phyloP scores from a whole-genome alignment of 2,888 invertebrate species.

The Vesta saturnalis region DNA sequence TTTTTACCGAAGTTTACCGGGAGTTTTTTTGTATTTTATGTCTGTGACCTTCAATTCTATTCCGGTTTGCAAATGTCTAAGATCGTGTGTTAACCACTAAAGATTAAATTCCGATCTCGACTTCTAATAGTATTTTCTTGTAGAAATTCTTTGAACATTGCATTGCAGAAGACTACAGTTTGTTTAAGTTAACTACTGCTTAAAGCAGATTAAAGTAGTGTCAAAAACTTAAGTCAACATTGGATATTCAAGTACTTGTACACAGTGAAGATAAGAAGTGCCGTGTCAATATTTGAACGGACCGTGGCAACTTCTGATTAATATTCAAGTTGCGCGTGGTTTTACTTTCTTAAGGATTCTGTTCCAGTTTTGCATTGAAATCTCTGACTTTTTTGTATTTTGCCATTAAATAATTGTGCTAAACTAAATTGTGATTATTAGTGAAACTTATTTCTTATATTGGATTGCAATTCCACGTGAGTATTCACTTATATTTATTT shows the following conservation, averaged over 20 bases:
- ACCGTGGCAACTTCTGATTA: conserved; percentile 41
- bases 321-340: conserved; percentile 29
- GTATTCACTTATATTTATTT: conserved; percentile 11
- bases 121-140: conserved; percentile 30
- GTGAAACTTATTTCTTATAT: conserved; percentile 27
- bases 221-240: conserved; percentile 48
- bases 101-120: conserved; percentile 33
- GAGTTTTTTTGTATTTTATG: conserved; percentile 35
- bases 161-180: conserved; percentile 23
- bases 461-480: conserved; percentile 32
- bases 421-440: conserved; percentile 16
- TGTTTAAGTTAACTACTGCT: conserved; percentile 34
- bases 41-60: conserved; percentile 39
- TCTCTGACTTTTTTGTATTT: conserved; percentile 23
- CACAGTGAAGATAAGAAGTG: conserved; percentile 49
- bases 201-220: conserved; percentile 41
- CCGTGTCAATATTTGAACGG: conserved; percentile 52
- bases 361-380: conserved; percentile 29
- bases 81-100: conserved; percentile 39
- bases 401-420: conserved; percentile 11
- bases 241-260: conserved; percentile 43
- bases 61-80: conserved; percentile 40
- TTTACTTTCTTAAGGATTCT: conserved; percentile 37
- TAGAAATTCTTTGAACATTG: conserved; percentile 24
- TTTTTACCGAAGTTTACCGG: conserved; percentile 27